Base-by-base conservation (phyloP, 2,888 invertebrate genomes). In the Hemicrepidius hirtus region DNA sequence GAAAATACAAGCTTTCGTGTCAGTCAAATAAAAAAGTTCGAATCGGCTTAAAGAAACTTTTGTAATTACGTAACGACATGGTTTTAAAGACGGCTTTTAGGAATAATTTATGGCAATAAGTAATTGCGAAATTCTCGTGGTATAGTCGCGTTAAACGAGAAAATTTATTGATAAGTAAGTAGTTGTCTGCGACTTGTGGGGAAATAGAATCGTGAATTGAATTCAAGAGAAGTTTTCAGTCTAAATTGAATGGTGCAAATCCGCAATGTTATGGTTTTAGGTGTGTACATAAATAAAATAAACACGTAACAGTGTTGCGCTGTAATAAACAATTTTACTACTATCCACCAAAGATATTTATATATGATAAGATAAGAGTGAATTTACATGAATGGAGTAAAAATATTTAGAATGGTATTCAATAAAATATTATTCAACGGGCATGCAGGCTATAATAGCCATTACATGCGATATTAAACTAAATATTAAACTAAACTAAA, bases 211-310 rank as follows among this genome's bases (percentile, higher is more conserved):
- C 21, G 32, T 12, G 18, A 18, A 32, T 32, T 32, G 32, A 28
- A 46, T 28, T 49, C 46, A 18, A 16, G 28, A 44, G 63, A 4
- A 40, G 21, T 60, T 21, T 40, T 20, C 21, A 44, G 37, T 60
- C 21, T 20, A 63, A 63, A 63, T 63, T 63, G 32, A 63, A 63
- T 63, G 46, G 32, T 32, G 44, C 10, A 9, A 44, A 37, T 59
- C 24, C 21, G 7, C 18, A n/a, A 24, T 41, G 10, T 60, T 24
- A 49, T 32, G 46, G 46, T 63, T 63, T 46, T 63, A 50, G 49
- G 24, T 35, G 35, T 44, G n/a, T n/a, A n/a, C n/a, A n/a, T n/a
- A n/a, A n/a, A 40, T 35, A 59, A 59, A 67, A 67, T 67, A 67
- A n/a, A 55, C 59, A 67, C 32, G 57, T 37, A 59, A 59, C n/a